A percentile compares a stretch with the other conserved stretches of the same genome.
Evolutionary conservation across 2,888 invertebrate genomes (phyloP).

Genomic region (Hirtodrosophila histrioides): DNA sequence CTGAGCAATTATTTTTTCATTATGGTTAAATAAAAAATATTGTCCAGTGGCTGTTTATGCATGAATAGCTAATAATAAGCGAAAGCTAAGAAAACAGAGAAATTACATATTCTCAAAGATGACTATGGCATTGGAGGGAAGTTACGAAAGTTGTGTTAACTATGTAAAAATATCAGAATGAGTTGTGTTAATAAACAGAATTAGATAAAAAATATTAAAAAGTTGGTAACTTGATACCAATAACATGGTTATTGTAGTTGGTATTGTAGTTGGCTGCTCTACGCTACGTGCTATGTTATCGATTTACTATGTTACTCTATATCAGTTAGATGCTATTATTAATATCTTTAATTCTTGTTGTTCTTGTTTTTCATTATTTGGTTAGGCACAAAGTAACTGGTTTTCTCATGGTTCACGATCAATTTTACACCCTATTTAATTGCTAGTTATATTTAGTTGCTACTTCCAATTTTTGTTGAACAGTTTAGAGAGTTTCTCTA

Average conservation of each 20-base stretch:
- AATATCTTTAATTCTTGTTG: slow-evolving; percentile 60
- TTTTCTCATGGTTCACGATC: slow-evolving; percentile 48
- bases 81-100: too few relatives aligned
- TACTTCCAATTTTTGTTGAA: slow-evolving; percentile 60
- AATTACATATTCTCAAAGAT: not conserved
- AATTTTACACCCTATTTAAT: slow-evolving; percentile 64
- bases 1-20: too few relatives aligned
- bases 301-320: slow-evolving; percentile 60
- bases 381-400: slow-evolving; percentile 83
- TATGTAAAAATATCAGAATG: not conserved
- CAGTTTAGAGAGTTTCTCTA: slow-evolving; percentile 46
- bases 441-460: slow-evolving; percentile 67
- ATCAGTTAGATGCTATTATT: slow-evolving; percentile 55
- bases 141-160: not conserved
- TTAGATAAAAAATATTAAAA: slow-evolving; percentile 5
- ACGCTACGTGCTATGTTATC: slow-evolving; percentile 52
- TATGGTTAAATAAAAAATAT: too few relatives aligned
- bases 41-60: too few relatives aligned
- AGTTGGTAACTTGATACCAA: slow-evolving; percentile 13
- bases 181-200: not conserved
- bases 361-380: slow-evolving; percentile 65
- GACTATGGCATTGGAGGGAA: not conserved
- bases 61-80: too few relatives aligned
- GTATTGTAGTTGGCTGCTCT: slow-evolving; percentile 44
- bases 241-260: slow-evolving; percentile 4